These are phyloP conservation scores for Seriola rivoliana DNA, from an alignment of 2,113 vertebrate species.

Conservation along the genomic window DNA sequence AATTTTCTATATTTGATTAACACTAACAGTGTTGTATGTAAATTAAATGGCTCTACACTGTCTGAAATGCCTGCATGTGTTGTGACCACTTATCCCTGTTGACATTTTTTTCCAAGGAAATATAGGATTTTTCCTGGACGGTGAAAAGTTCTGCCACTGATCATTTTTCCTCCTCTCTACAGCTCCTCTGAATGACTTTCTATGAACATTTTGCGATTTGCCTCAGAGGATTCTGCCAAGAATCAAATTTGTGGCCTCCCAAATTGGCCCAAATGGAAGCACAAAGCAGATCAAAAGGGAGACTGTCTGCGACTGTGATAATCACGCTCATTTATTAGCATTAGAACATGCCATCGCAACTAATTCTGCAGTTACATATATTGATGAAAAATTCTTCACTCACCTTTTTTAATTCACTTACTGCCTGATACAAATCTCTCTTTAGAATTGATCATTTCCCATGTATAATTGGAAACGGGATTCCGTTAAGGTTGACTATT, in stretches of 20 bases:
- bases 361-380: constrained; percentile 8
- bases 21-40: background rate
- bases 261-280: constrained; percentile 67
- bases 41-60: background rate
- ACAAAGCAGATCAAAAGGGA: constrained; percentile 63
- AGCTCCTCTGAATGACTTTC: constrained; percentile 20
- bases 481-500: constrained; percentile 37
- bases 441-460: constrained; percentile 33
- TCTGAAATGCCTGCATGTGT: background rate
- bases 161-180: background rate
- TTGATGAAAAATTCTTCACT: constrained; percentile 25
- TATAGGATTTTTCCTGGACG: background rate
- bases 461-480: constrained; percentile 51
- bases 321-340: constrained; percentile 64
- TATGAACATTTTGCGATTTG: constrained; percentile 15
- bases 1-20: constrained; percentile 3
- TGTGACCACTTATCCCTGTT: background rate
- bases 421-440: constrained; percentile 32
- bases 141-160: constrained; percentile 22
- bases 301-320: constrained; percentile 44
- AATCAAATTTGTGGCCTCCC: constrained; percentile 54
- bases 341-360: constrained; percentile 46
- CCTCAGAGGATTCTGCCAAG: constrained; percentile 38
- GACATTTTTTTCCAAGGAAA: background rate
- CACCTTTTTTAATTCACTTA: constrained; percentile 56